Conservation (phyloP, 2,113 vertebrate genomes). For the Tachycineta bicolor region DNA sequence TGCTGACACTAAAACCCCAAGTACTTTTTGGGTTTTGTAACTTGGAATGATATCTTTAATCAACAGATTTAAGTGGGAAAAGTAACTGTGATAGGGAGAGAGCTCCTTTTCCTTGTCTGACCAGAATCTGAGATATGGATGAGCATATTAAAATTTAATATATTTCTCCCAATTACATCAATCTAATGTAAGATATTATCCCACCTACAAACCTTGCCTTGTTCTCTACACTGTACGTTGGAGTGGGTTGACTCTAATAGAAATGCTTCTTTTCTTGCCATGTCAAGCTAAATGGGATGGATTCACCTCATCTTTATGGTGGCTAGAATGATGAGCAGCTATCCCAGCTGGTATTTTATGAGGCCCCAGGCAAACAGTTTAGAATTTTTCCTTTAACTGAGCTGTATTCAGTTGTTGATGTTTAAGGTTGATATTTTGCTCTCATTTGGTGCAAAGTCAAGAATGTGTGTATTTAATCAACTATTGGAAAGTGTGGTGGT, state of each 20-base stretch:
- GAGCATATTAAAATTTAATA: neutral
- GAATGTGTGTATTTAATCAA: neutral
- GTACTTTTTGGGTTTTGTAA: neutral
- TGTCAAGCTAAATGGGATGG: neutral
- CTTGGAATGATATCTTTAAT: neutral
- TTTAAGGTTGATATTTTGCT: neutral
- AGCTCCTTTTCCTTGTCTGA: neutral
- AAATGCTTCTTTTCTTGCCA: neutral
- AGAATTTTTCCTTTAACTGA: neutral
- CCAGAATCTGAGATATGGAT: rapidly evolving
- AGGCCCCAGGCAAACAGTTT: neutral
- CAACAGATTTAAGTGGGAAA: neutral
- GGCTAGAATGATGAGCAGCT: neutral
- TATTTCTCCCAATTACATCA: neutral
- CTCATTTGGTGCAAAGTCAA: neutral
- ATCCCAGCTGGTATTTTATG: neutral
- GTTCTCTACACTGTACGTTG: neutral
- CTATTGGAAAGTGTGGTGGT: neutral
- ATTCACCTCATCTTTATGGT: neutral
- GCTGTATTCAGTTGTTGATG: neutral
- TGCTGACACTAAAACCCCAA: neutral
- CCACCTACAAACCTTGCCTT: neutral
- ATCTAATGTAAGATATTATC: neutral
- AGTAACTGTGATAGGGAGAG: neutral
- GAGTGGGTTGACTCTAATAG: neutral